These are phyloP conservation scores for Pseudococcus viburni DNA, from an alignment of 2,888 invertebrate species.

Conservation along the genomic window DNA sequence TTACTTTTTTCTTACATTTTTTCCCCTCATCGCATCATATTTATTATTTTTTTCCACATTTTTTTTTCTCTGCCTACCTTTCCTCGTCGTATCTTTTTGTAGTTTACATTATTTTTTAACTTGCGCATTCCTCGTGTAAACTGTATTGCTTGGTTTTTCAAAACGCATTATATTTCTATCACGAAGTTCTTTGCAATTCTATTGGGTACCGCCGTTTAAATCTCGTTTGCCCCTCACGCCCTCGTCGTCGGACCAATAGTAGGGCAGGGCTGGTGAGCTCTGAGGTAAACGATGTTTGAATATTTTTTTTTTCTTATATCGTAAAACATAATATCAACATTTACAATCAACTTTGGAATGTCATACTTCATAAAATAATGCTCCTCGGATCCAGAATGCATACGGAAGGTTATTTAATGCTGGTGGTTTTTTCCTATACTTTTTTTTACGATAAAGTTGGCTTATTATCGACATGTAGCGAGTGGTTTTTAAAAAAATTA, in stretches of 20 bases:
- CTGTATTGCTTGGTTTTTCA: conserved; percentile 11
- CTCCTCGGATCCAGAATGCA: conserved; percentile 53
- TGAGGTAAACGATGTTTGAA: neutral
- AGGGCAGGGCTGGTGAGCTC: neutral
- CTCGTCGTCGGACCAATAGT: conserved; percentile 16
- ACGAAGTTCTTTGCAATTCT: conserved; percentile 65
- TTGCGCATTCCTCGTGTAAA: conserved; percentile 56
- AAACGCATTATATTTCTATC: conserved; percentile 63
- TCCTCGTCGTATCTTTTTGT: conserved; percentile 12
- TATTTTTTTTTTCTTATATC: conserved; percentile 32
- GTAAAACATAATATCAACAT: conserved; percentile 62
- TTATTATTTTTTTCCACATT: conserved; percentile 49
- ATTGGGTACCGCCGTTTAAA: conserved; percentile 63
- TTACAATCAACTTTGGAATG: conserved; percentile 60
- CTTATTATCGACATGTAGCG: neutral
- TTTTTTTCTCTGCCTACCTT: neutral
- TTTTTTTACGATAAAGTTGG: conserved; percentile 34
- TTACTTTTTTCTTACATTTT: conserved; percentile 59
- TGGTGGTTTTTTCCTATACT: no score
- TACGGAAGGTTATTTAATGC: conserved; percentile 25
- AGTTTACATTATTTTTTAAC: conserved; percentile 65
- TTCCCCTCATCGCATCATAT: conserved; percentile 28
- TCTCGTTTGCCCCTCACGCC: conserved; percentile 25
- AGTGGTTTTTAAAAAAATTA: neutral
- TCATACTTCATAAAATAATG: conserved; percentile 65